Base-by-base conservation (phyloP, 2,797 vertebrate genomes). In the Dendrocincla tyrannina region DNA sequence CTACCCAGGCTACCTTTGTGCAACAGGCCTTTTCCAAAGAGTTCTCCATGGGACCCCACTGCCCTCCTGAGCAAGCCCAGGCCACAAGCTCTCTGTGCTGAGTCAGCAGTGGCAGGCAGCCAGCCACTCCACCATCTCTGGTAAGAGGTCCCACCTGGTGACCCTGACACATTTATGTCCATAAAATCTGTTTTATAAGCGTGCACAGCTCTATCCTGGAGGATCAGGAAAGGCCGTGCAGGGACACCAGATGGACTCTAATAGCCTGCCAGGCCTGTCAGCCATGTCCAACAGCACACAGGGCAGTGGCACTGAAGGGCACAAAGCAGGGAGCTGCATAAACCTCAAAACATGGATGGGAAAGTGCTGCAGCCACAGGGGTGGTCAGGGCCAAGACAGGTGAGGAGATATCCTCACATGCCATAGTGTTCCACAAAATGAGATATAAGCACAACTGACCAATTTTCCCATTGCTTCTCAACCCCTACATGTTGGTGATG, bases 21-120 rank as follows among this genome's bases (percentile, higher is more conserved):
- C 28, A 35, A 60, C 16, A 58, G 62, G 17, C 27, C 30, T 63
- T 60, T 70, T 35, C 87, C 5, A 2, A 42, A 73, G 13, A 27
- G 37, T 23, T 63, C 41, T 27, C 28, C 1, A 1, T 2, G 28
- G 33, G 22, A 17, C 5, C 24, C 24, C 0, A 2, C 42, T 2
- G 7, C 53, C 44, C 30, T 46, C 53, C n/a, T 10, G 13, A 23
- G 15, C 2, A 0, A 63, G 24, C 22, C 37, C 39, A 28, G 33
- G n/a, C 27, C 13, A 12, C 28, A 35, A 10, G n/a, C 23, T 62
- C 47, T 58, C 0, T 0, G 46, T 0, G 0, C 52, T 53, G 33
- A 10, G 25, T 16, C 0, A 0, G 52, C 44, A 74, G 69, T 8
- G 14, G 75, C 24, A 27, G 55, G 5, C n/a, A 60, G 46, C 13